Evolutionary conservation across 2,113 vertebrate species (phyloP).

Genomic region (Callocephalon fimbriatum): DNA sequence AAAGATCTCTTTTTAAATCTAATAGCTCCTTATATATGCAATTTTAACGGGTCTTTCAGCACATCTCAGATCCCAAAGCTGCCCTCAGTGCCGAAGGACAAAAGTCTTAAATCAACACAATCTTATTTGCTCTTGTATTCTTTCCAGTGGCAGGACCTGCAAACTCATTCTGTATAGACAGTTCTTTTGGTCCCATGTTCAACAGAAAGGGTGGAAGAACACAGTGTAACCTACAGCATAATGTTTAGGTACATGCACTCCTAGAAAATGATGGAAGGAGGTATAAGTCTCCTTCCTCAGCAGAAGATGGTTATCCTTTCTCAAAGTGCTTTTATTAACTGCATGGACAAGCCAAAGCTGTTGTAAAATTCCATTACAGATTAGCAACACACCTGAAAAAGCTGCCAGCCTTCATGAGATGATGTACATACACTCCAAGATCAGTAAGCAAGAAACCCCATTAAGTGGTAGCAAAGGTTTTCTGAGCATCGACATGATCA

Average conservation of each 20-base stretch:
- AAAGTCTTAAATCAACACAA: not conserved
- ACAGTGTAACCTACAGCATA: fast-evolving
- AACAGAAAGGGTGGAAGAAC: not conserved
- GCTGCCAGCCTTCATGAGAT: not conserved
- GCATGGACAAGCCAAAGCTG: not conserved
- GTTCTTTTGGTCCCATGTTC: fast-evolving
- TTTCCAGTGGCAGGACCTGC: not conserved
- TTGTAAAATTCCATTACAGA: not conserved
- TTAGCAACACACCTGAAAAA: not conserved
- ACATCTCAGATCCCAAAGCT: not conserved
- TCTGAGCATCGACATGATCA: not conserved
- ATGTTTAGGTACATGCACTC: not conserved
- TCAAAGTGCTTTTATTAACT: not conserved
- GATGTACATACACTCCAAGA: not conserved
- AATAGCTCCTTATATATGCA: not conserved
- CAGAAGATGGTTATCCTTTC: not conserved
- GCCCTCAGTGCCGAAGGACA: not conserved
- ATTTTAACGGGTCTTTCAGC: not conserved
- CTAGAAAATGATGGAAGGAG: not conserved
- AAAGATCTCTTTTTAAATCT: not conserved
- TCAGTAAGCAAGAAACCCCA: not conserved
- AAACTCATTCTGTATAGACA: not conserved
- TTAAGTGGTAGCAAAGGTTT: not conserved
- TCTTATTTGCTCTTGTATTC: fast-evolving
- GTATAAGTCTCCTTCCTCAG: not conserved